Base-by-base conservation (phyloP, 2,888 invertebrate species). In the Papilio elwesi region DNA sequence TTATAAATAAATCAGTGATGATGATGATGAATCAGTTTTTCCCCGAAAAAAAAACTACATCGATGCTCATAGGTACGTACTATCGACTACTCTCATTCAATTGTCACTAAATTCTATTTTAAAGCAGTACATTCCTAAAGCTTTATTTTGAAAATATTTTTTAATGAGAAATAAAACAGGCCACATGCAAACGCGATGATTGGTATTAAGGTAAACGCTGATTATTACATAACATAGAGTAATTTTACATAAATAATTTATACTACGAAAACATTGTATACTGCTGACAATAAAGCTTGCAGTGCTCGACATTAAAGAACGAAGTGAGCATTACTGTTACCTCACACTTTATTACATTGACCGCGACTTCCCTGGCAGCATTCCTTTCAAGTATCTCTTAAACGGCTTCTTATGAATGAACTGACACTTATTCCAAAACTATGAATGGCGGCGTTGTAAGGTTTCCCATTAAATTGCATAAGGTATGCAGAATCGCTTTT, bases 391-490 rank as follows among this genome's bases (percentile, higher is more conserved):
- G 66, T 51, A 59, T 59, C n/a, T 49, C 15, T 48, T 16, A 13
- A 51, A 62, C 70, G 73, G 70, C 73, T 70, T 69, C 66, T 66
- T 53, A 62, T 73, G 66, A 73, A 73, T 73, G 70, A 66, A 49
- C 66, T 47, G 53, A 48, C 64, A 65, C 47, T 55, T 38, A 65
- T 73, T 73, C 59, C 51, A 65, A 26, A 57, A 65, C 11, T 65
- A 69, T 73, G 70, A 73, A 73, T 73, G 73, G 65, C 16, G 16
- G 48, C 53, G 11, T 79, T 80, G 76, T 86, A 88, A 83, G 89
- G 89, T 84, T 88, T 90, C 88, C 72, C 67, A 65, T 74, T 79
- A 79, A 78, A 74, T 51, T 62, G 68, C 69, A 49, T 74, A 66
- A 75, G 70, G 69, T 79, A 76, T 76, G 78, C 78, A 77, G 82